Conservation (phyloP, 2,888 invertebrate species). For the Ennomos quercinarius region DNA sequence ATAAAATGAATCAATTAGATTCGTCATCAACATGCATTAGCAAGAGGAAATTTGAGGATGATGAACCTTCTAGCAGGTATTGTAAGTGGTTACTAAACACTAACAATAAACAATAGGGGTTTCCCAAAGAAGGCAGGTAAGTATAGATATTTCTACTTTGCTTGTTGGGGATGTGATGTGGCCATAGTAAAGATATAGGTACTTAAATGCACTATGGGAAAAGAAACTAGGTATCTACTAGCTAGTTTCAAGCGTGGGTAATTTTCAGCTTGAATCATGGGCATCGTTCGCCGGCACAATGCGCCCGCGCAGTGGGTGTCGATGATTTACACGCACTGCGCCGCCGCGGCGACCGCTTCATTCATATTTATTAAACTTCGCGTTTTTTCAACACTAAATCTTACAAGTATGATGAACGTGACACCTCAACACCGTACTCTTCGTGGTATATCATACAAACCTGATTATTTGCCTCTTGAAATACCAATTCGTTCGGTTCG, state of each 20-base stretch:
- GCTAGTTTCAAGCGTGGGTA: background rate
- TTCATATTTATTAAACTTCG: slow-evolving; percentile 77
- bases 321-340: slow-evolving; percentile 69
- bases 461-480: slow-evolving; percentile 29
- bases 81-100: no score
- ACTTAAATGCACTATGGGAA: no score
- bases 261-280: slow-evolving; percentile 13
- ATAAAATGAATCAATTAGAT: background rate
- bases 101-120: no score
- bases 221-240: no score
- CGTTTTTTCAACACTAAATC: slow-evolving; percentile 75
- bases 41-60: no score
- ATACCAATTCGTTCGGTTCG: slow-evolving; percentile 31
- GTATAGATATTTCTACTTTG: no score
- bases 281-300: slow-evolving; percentile 43
- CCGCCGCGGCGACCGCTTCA: slow-evolving; percentile 63
- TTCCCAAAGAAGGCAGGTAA: no score
- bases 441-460: slow-evolving; percentile 34
- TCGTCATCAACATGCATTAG: no score
- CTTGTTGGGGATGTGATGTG: no score
- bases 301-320: slow-evolving; percentile 75
- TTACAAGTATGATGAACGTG: slow-evolving; percentile 62
- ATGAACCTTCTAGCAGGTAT: no score
- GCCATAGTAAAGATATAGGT: no score
- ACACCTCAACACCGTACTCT: slow-evolving; percentile 53